phyloP scores from a whole-genome alignment of 2,113 vertebrate species.

The Dascyllus trimaculatus region DNA sequence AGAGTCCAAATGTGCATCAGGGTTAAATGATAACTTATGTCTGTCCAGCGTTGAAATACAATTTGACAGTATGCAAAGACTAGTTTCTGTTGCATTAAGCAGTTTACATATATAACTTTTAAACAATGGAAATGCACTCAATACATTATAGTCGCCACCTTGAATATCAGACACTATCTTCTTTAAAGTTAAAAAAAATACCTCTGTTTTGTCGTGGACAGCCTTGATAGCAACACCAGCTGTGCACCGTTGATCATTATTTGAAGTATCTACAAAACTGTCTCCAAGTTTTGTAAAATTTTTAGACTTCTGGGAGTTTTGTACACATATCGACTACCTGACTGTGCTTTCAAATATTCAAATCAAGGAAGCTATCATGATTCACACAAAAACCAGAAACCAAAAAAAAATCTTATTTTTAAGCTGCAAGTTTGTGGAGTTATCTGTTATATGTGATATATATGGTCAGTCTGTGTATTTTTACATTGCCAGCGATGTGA shows the following conservation, averaged over 20 bases:
- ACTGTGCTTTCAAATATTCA: no score
- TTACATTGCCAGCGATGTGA: not conserved
- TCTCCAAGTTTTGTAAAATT: not conserved
- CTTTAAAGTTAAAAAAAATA: no score
- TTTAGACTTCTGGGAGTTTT: not conserved
- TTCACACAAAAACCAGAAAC: not conserved
- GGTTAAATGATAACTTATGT: not conserved
- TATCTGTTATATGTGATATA: slow-evolving; percentile 19
- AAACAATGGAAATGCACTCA: no score
- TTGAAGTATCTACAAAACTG: not conserved
- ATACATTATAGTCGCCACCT: no score
- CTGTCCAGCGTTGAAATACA: not conserved
- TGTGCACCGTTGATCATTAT: not conserved
- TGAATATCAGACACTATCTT: no score
- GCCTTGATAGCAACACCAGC: not conserved
- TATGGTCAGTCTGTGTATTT: slow-evolving; percentile 17
- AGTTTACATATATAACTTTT: not conserved
- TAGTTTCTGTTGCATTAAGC: not conserved
- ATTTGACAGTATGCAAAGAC: slow-evolving; percentile 4
- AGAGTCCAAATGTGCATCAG: not conserved
- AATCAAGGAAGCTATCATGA: not conserved
- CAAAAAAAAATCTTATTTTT: not conserved
- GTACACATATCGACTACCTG: no score
- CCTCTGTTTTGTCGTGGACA: no score
- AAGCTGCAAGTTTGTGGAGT: not conserved